Evolutionary conservation across 2,888 invertebrate species (phyloP).

Genomic region (Emmelina monodactyla): DNA sequence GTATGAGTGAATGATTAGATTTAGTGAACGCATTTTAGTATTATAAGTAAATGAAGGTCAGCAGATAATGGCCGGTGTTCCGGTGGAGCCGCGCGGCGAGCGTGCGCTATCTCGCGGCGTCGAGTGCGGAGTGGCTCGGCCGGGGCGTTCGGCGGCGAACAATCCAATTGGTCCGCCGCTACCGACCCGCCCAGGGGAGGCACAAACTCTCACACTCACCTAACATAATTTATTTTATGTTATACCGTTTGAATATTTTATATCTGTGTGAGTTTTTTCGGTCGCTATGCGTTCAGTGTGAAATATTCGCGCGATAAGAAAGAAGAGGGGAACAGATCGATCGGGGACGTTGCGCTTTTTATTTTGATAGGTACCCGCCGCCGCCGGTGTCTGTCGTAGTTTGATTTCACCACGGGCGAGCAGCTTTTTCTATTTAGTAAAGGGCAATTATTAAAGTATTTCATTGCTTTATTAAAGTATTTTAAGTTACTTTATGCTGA

Average conservation of each 20-base stretch:
- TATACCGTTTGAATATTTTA: constrained; percentile 67
- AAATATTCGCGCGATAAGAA: constrained; percentile 67
- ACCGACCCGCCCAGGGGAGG: constrained; percentile 57
- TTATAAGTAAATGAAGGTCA: constrained; percentile 31
- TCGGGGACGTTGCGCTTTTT: constrained; percentile 60
- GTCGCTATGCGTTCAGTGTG: constrained; percentile 64
- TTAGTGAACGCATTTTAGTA: too few relatives aligned
- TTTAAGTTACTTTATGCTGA: too few relatives aligned
- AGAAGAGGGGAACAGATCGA: constrained; percentile 65
- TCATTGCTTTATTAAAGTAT: too few relatives aligned
- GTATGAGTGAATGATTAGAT: too few relatives aligned
- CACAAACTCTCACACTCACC: constrained; percentile 56
- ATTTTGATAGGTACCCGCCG: constrained; percentile 42
- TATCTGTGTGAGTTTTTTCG: constrained; percentile 67
- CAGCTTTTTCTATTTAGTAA: too few relatives aligned
- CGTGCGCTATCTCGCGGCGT: constrained; percentile 27
- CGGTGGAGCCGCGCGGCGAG: constrained; percentile 4
- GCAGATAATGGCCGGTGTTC: constrained; percentile 20
- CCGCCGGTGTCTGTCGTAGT: constrained; percentile 35
- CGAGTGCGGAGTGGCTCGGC: constrained; percentile 44
- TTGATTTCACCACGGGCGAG: constrained; percentile 26
- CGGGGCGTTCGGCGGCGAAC: constrained; percentile 61
- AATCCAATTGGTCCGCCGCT: constrained; percentile 59
- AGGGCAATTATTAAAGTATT: too few relatives aligned
- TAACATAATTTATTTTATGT: constrained; percentile 67